phyloP scores from a whole-genome alignment of 2,888 invertebrate genomes.

The Metellina segmentata region DNA sequence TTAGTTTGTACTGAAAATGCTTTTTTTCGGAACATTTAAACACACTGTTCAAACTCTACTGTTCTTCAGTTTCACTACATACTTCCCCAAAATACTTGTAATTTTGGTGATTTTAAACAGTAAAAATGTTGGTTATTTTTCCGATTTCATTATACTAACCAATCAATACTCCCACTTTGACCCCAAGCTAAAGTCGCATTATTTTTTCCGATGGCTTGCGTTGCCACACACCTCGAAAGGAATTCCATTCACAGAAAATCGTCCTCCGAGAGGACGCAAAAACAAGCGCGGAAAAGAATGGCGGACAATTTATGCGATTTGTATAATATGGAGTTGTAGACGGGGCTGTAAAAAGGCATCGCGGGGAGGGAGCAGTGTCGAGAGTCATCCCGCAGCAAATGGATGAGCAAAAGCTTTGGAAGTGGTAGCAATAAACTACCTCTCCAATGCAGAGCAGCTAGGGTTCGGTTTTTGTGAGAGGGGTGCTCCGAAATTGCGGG shows the following conservation, averaged over 20 bases:
- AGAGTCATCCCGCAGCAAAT: constrained; percentile 60
- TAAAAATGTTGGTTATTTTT: no score
- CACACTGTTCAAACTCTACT: no score
- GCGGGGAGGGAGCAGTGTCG: constrained; percentile 39
- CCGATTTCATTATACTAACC: no score
- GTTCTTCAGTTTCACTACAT: no score
- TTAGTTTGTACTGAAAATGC: no score
- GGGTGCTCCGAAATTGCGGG: constrained; percentile 53
- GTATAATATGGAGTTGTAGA: constrained; percentile 73
- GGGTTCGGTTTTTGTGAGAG: constrained; percentile 47
- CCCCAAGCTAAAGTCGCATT: no score
- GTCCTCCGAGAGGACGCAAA: not conserved
- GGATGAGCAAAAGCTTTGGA: constrained; percentile 68
- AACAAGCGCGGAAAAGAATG: constrained; percentile 51
- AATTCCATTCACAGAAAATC: not conserved
- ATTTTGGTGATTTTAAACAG: no score
- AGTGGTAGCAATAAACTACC: constrained; percentile 75
- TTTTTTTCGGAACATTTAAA: no score
- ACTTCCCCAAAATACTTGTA: no score
- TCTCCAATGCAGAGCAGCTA: constrained; percentile 44
- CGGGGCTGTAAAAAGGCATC: constrained; percentile 63
- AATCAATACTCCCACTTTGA: no score
- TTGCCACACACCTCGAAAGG: no score
- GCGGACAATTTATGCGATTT: constrained; percentile 75
- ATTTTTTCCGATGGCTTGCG: no score